Evolutionary conservation across 2,888 invertebrate species (phyloP).

Genomic region (Drosophila picticornis): DNA sequence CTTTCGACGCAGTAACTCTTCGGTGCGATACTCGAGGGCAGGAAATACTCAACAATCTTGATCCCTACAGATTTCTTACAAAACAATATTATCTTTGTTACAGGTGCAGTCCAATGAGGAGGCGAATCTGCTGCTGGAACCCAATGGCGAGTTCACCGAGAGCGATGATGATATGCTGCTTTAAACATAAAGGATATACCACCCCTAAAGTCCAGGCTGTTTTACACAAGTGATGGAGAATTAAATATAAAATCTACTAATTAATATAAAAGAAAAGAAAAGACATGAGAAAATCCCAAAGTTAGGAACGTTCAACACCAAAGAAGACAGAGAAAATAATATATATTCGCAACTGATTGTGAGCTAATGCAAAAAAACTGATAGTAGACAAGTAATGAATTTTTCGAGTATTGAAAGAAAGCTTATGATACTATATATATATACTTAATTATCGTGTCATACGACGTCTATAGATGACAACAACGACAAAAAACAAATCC

Average conservation of each 20-base stretch:
- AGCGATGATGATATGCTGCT: constrained; percentile 84
- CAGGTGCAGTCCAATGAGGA: constrained; percentile 84
- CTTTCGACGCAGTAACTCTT: constrained; percentile 76
- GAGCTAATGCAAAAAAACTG: constrained; percentile 52
- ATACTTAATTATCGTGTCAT: constrained; percentile 35
- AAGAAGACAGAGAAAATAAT: constrained; percentile 49
- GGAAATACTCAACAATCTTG: not conserved
- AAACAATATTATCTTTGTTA: not conserved
- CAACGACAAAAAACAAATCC: constrained; percentile 50
- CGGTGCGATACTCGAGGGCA: constrained; percentile 83
- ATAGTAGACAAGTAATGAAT: constrained; percentile 39
- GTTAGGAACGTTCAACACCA: constrained; percentile 65
- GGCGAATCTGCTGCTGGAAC: constrained; percentile 82
- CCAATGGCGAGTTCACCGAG: constrained; percentile 83
- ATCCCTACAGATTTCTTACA: not conserved
- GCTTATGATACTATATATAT: constrained; percentile 38
- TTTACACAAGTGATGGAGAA: constrained; percentile 28
- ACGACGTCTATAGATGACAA: constrained; percentile 19
- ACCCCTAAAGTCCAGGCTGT: constrained; percentile 11
- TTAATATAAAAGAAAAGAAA: constrained; percentile 15
- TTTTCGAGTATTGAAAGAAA: constrained; percentile 16
- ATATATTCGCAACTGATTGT: constrained; percentile 69
- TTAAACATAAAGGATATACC: constrained; percentile 52
- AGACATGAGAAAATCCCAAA: constrained; percentile 53
- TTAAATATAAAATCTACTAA: constrained; percentile 27